A percentile compares a stretch with the other conserved stretches of the same genome.
These are phyloP conservation scores for Orchestes rusci DNA, from an alignment of 2,888 invertebrate genomes.

Conservation along the genomic window DNA sequence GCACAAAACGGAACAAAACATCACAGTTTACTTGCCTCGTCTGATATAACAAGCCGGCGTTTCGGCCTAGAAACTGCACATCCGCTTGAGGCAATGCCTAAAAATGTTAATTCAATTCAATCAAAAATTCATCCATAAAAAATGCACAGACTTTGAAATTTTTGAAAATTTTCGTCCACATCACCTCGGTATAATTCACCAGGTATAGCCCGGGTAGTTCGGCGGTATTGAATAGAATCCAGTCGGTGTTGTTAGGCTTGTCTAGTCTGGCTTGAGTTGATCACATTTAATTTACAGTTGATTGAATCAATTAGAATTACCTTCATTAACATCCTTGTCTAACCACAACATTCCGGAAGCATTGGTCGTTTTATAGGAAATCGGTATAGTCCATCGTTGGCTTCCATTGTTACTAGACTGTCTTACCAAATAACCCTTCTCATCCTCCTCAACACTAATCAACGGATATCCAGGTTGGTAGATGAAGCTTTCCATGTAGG, in stretches of 20 bases:
- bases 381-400: slow-evolving; percentile 84
- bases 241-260: slow-evolving; percentile 39
- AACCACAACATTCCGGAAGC: slow-evolving; percentile 30
- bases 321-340: slow-evolving; percentile 44
- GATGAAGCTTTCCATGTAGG: slow-evolving; percentile 76
- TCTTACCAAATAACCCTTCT: no score
- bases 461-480: slow-evolving; percentile 78
- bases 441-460: slow-evolving; percentile 53
- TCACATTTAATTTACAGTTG: background rate
- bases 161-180: slow-evolving; percentile 54
- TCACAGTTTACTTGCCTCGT: no score
- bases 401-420: no score
- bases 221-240: slow-evolving; percentile 75
- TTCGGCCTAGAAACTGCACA: no score
- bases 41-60: no score
- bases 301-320: slow-evolving; percentile 40
- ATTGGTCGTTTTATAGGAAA: slow-evolving; percentile 51
- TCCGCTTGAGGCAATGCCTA: no score
- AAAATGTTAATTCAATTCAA: no score
- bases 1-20: no score
- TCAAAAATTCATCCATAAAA: slow-evolving; percentile 12
- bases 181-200: slow-evolving; percentile 63
- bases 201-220: slow-evolving; percentile 75
- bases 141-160: slow-evolving; percentile 29
- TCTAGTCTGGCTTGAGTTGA: background rate